These are phyloP conservation scores for Australoheros facetus DNA, from an alignment of 2,797 vertebrate genomes.

Conservation along the genomic window DNA sequence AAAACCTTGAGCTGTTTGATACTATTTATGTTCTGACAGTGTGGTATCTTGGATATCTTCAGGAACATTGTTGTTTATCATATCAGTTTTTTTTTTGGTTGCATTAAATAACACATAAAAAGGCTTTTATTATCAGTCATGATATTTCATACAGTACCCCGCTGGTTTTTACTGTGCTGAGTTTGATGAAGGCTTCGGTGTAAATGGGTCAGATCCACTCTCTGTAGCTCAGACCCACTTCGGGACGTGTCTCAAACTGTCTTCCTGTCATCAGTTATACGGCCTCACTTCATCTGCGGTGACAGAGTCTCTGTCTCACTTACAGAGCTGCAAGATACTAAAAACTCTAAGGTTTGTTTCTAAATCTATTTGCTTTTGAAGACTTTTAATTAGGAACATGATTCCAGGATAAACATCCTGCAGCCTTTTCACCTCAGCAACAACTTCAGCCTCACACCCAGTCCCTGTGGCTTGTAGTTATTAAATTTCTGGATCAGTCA, in stretches of 20 bases:
- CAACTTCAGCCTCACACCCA: neutral
- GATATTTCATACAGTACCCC: neutral
- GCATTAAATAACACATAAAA: too few relatives aligned
- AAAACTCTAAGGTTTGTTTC: slow-evolving; percentile 55
- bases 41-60: neutral
- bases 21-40: neutral
- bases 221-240: slow-evolving; percentile 32
- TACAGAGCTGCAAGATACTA: slow-evolving; percentile 50
- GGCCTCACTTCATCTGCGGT: slow-evolving; percentile 41
- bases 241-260: slow-evolving; percentile 23
- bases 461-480: slow-evolving; percentile 8
- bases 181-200: slow-evolving; percentile 14
- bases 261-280: slow-evolving; percentile 40
- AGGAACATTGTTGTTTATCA: neutral
- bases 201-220: slow-evolving; percentile 13
- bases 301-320: slow-evolving; percentile 23
- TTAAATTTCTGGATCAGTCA: slow-evolving; percentile 37
- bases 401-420: slow-evolving; percentile 65
- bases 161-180: neutral
- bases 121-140: neutral
- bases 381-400: slow-evolving; percentile 53
- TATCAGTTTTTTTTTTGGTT: neutral
- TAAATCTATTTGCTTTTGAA: slow-evolving; percentile 55
- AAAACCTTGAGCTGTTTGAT: neutral
- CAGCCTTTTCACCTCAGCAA: neutral